Base-by-base conservation (phyloP, 2,113 vertebrate genomes). In the Clinocottus analis region DNA sequence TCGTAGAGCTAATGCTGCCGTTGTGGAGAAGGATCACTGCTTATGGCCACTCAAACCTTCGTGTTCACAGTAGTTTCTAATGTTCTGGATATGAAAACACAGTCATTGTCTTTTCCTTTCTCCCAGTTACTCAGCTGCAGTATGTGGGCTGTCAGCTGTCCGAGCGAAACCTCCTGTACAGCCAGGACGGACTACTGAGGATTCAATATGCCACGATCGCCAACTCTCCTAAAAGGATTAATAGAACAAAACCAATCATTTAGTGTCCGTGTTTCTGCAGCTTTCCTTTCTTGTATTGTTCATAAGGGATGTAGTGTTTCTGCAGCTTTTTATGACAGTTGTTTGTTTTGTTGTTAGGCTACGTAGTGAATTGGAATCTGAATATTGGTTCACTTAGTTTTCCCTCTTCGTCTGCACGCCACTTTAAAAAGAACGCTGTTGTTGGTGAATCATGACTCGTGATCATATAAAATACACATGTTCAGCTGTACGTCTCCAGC, bases 201-300 rank as follows among this genome's bases (percentile, higher is more conserved):
- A 65, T 81, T 93, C 80, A 83, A 91, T 90, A 89, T 60, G 13
- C 59, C 73, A 62, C 83, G 68, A 91, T 85, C 67, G 45, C 58
- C 60, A 66, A 66, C 51, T 19, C 66, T 59, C 49, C 62, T 55
- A 3, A 27, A 65, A 65, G 27, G 33, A 76, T 8, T 35, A 78
- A 55, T 55, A 47, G 62, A 72, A 63, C 55, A 77, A 79, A 82
- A 71, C 58, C 70, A 83, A 83, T 87, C 11, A 55, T 76, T 83
- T 55, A 69, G 17, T 77, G 17, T 59, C 25, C 23, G 39, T 56
- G 59, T 77, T 55, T 59, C 35, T 81, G 55, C 25, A 27, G 58
- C 41, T 45, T 83, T 75, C 29, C 77, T 74, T 62, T 80, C 53
- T 12, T 17, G 55, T 13, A 29, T 23, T 61, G 12, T 4, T 29